A percentile compares a stretch with the other conserved stretches of the same genome.
These are phyloP conservation scores for Eucidaris tribuloides DNA, from an alignment of 35 echinoderm and acorn worm genomes.

Conservation along the genomic window DNA sequence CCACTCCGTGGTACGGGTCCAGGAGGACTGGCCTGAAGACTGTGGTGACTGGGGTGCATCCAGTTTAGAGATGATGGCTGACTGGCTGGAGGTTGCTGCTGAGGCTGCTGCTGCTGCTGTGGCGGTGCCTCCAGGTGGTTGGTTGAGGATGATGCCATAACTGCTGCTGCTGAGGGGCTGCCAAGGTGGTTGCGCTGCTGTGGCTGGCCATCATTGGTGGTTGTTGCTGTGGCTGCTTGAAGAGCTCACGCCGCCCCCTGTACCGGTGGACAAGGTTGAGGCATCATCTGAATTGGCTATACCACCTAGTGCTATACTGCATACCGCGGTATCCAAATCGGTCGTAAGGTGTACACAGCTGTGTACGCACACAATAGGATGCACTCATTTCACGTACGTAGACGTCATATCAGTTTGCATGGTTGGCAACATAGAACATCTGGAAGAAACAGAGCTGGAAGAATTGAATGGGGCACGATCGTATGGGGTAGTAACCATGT, in stretches of 20 bases:
- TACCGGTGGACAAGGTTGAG: slow-evolving; percentile 54
- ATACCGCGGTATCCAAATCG: too few relatives aligned
- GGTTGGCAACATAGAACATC: too few relatives aligned
- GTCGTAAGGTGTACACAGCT: too few relatives aligned
- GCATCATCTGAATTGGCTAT: too few relatives aligned
- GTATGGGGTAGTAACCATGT: too few relatives aligned
- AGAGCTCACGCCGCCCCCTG: slow-evolving; percentile 21
- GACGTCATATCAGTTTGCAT: too few relatives aligned
- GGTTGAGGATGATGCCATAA: slow-evolving; percentile 48
- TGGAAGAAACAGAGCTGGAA: too few relatives aligned
- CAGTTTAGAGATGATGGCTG: slow-evolving; percentile 37
- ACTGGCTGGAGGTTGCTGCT: slow-evolving; percentile 53
- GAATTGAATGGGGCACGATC: too few relatives aligned
- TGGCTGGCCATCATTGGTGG: slow-evolving; percentile 28
- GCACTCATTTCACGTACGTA: too few relatives aligned
- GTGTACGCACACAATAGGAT: too few relatives aligned
- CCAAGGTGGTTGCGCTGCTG: slow-evolving; percentile 16
- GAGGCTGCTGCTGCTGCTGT: slow-evolving; percentile 37
- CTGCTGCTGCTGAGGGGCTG: slow-evolving; percentile 21
- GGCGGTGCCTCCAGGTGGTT: slow-evolving; percentile 47
- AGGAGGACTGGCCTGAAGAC: slow-evolving; percentile 49
- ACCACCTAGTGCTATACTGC: too few relatives aligned
- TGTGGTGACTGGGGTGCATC: slow-evolving; percentile 48
- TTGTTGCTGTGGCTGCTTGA: slow-evolving; percentile 29
- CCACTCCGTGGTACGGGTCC: slow-evolving; percentile 43